phyloP scores from a whole-genome alignment of 1,140 invertebrate species.

The Drosophila prosaltans region DNA sequence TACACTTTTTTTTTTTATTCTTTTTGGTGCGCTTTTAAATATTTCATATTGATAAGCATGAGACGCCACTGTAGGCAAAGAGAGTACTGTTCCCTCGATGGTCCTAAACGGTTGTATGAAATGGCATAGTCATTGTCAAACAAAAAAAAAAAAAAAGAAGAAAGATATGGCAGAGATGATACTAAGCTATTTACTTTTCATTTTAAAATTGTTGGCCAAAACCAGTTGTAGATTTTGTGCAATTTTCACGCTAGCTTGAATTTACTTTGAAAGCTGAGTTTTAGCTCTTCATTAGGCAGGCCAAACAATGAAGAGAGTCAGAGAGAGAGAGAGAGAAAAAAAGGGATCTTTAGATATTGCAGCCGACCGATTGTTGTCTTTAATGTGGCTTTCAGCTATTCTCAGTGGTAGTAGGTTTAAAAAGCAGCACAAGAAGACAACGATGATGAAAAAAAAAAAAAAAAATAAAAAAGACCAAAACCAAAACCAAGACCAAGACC shows the following conservation, averaged over 20 bases:
- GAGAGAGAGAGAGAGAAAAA: neutral
- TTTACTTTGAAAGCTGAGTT: slow-evolving; percentile 8
- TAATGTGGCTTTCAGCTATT: slow-evolving; percentile 27
- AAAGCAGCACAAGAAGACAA: no score
- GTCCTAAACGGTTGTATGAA: neutral
- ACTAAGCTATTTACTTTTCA: slow-evolving; percentile 41
- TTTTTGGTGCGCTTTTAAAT: slow-evolving; percentile 16
- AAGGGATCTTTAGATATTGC: neutral
- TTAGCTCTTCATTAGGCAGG: slow-evolving; percentile 36
- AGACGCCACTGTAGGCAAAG: neutral
- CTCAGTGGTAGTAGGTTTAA: neutral
- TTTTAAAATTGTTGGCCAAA: slow-evolving; percentile 6
- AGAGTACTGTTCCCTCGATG: neutral
- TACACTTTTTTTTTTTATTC: neutral
- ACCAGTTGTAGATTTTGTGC: slow-evolving; percentile 9
- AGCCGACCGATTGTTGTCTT: slow-evolving; percentile 25
- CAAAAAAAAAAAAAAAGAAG: no score
- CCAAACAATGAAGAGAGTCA: slow-evolving; percentile 1
- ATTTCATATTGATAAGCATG: slow-evolving; percentile 41
- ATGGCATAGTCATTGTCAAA: no score
- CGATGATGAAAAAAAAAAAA: neutral
- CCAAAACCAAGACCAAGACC: neutral
- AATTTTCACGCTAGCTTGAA: slow-evolving; percentile 15
- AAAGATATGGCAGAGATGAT: neutral
- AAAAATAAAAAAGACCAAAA: no score